Evolutionary conservation across 1,140 invertebrate species (phyloP), one percentile per base, ranked within the genome.

Genomic region (Trichoplusia ni): DNA sequence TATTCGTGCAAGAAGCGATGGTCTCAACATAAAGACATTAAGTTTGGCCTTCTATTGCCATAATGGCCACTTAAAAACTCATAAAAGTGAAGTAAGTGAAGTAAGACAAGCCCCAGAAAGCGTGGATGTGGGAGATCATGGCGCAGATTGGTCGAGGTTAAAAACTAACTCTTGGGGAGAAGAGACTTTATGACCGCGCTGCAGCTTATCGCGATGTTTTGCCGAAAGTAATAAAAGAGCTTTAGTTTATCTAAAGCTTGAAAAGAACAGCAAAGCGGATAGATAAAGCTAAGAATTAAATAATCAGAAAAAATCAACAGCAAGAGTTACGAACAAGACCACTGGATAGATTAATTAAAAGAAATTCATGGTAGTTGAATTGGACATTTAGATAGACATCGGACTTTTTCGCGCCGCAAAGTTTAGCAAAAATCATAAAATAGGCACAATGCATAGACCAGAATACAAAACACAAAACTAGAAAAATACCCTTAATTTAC

Each of bases 31-130:
- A 69, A 65, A 71, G 77, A 73, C 75, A 78, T 79, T 75, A 81
- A 80, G 69, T 84, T 73, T 51, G 67, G 60, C 64, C 70, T 68
- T 73, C 71, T 47, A 70, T 69, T 63, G 58, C 65, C 51, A 66
- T 79, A 83, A 83, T 81, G 71, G 81, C 71, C 75, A 82, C 83
- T 83, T 82, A 81, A 76, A 82, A 86, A 84, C 61, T 82, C 72
- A 75, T 82, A 81, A 79, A 82, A 82, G 71, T 64, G 71, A 75
- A 77, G 61, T 77, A 82, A 82, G 71, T 64, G 71, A 75, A 77
- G 61, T 77, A 62, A 61, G 49, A 79, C 56, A 53, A 51, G 65
- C 44, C 63, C 62, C 56, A 35, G 42, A 23, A 58, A 65, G 56
- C 51, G 40, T 37, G 47, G 69, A 72, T 71, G 60, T 54, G 42